A percentile compares a stretch with the other conserved stretches of the same genome.
phyloP scores from a whole-genome alignment of 2,888 invertebrate genomes.

The Neoascia interrupta region DNA sequence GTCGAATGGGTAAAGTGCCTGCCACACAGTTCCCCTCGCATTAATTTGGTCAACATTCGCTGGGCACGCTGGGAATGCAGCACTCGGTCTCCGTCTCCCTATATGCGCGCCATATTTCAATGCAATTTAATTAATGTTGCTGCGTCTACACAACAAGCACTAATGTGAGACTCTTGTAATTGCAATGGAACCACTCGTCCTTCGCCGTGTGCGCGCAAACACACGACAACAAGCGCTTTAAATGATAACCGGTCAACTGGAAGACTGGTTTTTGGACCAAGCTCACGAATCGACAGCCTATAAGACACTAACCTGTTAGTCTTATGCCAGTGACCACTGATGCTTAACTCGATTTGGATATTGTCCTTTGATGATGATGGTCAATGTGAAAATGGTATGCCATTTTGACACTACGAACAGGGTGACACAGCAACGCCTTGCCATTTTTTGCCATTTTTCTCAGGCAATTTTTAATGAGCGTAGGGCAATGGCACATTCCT shows the following conservation, averaged over 20 bases:
- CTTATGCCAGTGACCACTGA: background rate
- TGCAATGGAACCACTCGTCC: constrained; percentile 42
- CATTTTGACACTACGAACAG: constrained; percentile 65
- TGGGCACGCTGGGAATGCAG: constrained; percentile 16
- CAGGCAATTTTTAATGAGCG: constrained; percentile 56
- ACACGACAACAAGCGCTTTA: constrained; percentile 43
- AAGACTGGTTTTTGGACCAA: constrained; percentile 39
- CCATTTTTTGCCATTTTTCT: too few species aligned
- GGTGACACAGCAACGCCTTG: constrained; percentile 69
- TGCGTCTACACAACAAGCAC: constrained; percentile 69
- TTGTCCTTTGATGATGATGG: constrained; percentile 61
- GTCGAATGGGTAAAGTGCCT: background rate
- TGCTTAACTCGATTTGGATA: constrained; percentile 10
- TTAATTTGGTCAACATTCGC: constrained; percentile 33
- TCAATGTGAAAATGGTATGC: constrained; percentile 68
- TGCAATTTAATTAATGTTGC: constrained; percentile 69
- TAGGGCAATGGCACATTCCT: constrained; percentile 49
- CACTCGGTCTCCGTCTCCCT: too few species aligned
- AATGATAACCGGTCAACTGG: constrained; percentile 41
- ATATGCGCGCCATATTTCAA: constrained; percentile 65
- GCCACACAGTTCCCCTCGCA: background rate
- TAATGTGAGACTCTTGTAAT: constrained; percentile 69
- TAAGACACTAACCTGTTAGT: constrained; percentile 47
- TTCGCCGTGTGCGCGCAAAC: constrained; percentile 44
- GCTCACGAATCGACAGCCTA: too few species aligned